Evolutionary conservation across 2,113 vertebrate species (phyloP), one percentile per base, ranked within the genome.

Genomic region (Eulemur rufifrons): DNA sequence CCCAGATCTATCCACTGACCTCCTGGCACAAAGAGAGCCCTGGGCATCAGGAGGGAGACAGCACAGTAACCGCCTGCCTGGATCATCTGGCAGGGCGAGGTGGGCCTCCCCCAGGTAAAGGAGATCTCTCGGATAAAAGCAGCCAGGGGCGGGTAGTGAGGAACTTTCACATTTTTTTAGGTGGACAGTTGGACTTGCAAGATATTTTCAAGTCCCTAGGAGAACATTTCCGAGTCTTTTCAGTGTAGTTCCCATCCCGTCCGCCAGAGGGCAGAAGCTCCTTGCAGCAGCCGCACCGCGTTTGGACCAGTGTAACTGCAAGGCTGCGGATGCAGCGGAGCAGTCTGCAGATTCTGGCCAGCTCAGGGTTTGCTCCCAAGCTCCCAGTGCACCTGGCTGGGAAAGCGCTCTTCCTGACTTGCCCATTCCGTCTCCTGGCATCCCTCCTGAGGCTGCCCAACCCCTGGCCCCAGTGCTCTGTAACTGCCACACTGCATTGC

Each of bases 191-290:
- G 42, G 42, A 27, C n/a, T 86, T 91, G 64, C 71, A 52, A 88
- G 73, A 13, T 82, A 52, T 32, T 52, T 61, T 56, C 42, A 78
- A 54, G 80, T 66, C 90, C 37, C 8, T 11, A 12, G 10, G 13
- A 63, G 25, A 34, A 42, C 47, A 14, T 34, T 74, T 71, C 25
- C 15, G 1, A 63, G 10, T 47, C 54, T 42, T 25, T 20, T 90
- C 34, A 0, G 3, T 69, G 84, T 59, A 94, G 93, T 94, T 6
- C 21, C 82, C 50, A 1, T 3, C 1, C 0, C 0, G 12, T 32
- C 94, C 93, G 45, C 89, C 27, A 97, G 96, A 97, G 94, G 86
- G 78, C 93, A 91, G 91, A 25, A 78, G 39, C 52, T 45, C 73
- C 84, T 18, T 3, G 50, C 61, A 54, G 61, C 8, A 2, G 12